A percentile compares a stretch with the other conserved stretches of the same genome.
Evolutionary conservation across 2,113 vertebrate genomes (phyloP).

Genomic region (Tachuris rubrigastra): DNA sequence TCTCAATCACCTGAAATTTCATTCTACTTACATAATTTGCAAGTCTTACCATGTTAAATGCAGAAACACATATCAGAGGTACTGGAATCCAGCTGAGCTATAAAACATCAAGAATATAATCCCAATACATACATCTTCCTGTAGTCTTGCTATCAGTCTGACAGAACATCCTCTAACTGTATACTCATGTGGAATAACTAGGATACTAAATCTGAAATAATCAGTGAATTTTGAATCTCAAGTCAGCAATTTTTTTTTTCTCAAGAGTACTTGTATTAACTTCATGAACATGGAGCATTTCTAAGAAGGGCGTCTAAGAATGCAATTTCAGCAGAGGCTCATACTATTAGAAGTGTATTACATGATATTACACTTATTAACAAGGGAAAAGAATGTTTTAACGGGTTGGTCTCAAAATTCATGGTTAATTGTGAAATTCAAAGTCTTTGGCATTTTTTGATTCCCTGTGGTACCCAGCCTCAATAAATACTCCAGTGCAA

Average conservation of each 20-base stretch:
- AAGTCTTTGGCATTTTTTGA: neutral
- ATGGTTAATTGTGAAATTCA: neutral
- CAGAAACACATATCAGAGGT: neutral
- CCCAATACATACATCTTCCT: neutral
- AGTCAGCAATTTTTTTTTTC: neutral
- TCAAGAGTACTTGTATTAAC: neutral
- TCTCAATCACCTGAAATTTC: neutral
- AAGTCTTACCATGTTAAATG: neutral
- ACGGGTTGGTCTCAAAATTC: neutral
- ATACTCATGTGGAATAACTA: neutral
- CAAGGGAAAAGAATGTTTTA: neutral
- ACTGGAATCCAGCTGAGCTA: neutral
- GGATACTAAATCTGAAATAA: neutral
- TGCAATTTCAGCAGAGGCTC: neutral
- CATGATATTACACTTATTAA: neutral
- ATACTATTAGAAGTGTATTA: neutral
- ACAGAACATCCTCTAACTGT: neutral
- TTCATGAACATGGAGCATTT: neutral
- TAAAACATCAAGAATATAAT: neutral
- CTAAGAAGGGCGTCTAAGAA: neutral
- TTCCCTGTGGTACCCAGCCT: neutral
- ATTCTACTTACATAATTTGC: neutral
- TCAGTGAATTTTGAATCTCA: neutral
- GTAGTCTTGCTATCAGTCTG: neutral
- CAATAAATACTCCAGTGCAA: neutral